Evolutionary conservation across 2,797 vertebrate species (phyloP).

Genomic region (Platalea minor): DNA sequence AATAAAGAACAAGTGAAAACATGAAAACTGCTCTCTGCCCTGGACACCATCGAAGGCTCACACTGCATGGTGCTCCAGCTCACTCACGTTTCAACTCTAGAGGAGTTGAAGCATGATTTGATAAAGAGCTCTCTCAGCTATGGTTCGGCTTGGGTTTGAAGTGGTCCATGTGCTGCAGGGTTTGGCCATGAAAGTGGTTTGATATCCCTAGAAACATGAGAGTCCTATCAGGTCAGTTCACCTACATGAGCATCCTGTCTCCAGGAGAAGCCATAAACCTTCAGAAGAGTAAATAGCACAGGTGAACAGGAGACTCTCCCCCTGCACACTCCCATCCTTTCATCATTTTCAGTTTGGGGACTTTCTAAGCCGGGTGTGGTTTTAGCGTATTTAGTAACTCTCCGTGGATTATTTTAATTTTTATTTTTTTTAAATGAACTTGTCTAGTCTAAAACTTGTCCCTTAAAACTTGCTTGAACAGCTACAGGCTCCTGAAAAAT

Average conservation of each 20-base stretch:
- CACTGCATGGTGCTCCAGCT: background rate
- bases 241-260: background rate
- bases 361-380: background rate
- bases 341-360: background rate
- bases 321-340: background rate
- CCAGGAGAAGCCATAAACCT: background rate
- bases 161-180: background rate
- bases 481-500: background rate
- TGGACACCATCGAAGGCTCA: accelerated
- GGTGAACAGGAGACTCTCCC: background rate
- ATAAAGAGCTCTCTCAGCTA: background rate
- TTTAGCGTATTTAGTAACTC: background rate
- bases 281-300: background rate
- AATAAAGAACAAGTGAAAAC: background rate
- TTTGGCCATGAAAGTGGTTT: background rate
- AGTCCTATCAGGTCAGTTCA: background rate
- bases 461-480: background rate
- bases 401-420: background rate
- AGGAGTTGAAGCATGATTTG: background rate
- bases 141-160: background rate
- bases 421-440: background rate
- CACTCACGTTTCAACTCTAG: background rate
- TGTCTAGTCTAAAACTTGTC: background rate
- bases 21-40: background rate
- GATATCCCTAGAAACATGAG: background rate